These are phyloP conservation scores for Octodon degus DNA, from an alignment of 2,113 vertebrate species.

Conservation along the genomic window DNA sequence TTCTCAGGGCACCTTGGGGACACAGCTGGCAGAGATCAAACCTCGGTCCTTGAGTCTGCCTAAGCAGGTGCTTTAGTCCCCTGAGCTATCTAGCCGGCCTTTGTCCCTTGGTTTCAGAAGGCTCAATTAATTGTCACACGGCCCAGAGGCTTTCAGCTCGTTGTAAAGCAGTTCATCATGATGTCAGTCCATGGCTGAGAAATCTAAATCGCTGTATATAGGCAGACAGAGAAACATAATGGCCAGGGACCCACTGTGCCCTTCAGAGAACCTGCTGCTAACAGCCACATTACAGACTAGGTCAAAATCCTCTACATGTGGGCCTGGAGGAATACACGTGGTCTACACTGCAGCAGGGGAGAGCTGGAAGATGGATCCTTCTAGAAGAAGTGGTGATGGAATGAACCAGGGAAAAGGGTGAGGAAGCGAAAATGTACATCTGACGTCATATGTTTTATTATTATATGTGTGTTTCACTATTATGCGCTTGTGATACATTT, in stretches of 20 bases:
- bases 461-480: background rate
- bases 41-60: too few species aligned
- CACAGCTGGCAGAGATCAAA: too few species aligned
- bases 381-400: background rate
- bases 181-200: background rate
- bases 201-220: background rate
- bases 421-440: background rate
- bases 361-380: background rate
- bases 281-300: background rate
- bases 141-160: background rate
- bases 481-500: background rate
- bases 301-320: background rate
- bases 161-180: background rate
- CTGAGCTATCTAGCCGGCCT: background rate
- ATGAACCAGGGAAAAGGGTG: background rate
- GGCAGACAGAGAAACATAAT: background rate
- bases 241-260: background rate
- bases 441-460: background rate
- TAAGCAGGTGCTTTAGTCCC: too few species aligned
- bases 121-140: background rate
- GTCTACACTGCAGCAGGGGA: background rate
- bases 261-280: too few species aligned
- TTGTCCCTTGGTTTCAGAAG: background rate
- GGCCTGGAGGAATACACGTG: background rate
- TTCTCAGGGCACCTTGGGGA: too few species aligned